Percentiles rank a stretch among this genome's conserved stretches.
Evolutionary conservation across 2,888 invertebrate genomes (phyloP).

Genomic region (Noctua janthe): DNA sequence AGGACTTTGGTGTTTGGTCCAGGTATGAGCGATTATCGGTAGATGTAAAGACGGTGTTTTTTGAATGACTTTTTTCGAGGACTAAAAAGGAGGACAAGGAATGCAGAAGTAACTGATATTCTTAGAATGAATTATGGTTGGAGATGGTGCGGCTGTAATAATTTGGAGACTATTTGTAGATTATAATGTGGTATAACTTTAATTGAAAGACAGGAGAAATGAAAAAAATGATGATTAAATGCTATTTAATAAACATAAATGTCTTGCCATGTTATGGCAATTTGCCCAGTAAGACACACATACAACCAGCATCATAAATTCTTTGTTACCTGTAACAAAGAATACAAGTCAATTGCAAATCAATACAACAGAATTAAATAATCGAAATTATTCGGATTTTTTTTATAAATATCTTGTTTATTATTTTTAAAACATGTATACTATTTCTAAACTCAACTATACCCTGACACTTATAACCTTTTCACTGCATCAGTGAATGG

Average conservation of each 20-base stretch:
- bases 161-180: background rate
- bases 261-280: background rate
- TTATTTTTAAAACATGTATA: background rate
- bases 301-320: background rate
- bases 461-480: background rate
- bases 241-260: background rate
- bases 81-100: background rate
- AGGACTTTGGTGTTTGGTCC: conserved; percentile 50
- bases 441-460: background rate
- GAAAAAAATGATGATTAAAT: background rate
- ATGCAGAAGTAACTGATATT: background rate
- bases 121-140: background rate
- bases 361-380: background rate
- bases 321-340: background rate
- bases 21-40: conserved; percentile 11
- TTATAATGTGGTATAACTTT: background rate
- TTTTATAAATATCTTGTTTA: background rate
- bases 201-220: background rate
- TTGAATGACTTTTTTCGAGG: background rate
- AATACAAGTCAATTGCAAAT: background rate
- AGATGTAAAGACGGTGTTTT: fast-evolving
- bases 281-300: background rate
- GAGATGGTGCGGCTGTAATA: background rate
- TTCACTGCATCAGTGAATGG: background rate
- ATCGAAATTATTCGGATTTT: background rate